Base-by-base conservation (phyloP, 2,888 invertebrate genomes). In the Thereva nobilitata region DNA sequence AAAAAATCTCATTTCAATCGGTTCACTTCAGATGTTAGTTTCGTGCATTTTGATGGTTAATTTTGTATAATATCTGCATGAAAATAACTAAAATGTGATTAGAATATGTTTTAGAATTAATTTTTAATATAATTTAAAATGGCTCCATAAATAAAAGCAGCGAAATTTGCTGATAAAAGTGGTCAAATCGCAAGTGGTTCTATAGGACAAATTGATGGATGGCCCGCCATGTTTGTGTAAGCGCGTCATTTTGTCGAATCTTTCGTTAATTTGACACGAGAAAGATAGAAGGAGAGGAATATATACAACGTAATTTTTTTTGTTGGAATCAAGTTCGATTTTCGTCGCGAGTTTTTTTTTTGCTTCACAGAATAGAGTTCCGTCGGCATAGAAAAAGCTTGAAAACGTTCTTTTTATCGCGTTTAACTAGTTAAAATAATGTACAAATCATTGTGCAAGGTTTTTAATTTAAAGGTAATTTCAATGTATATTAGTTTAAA, bases 391-490 rank as follows among this genome's bases (percentile, higher is more conserved):
- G 54, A 47, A 54, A 54, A 54, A 47, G 47, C 38, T 53, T 9
- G 41, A 23, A 45, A 45, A 44, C 54, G 54, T 64, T 45, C 4
- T 8, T 64, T 55, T 23, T 44, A 54, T 55, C n/a, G 12, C 42
- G 34, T 34, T 55, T 47, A 50, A 50, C 41, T 61, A 50, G 50
- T 50, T 50, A 61, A 50, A 64, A 69, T 64, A 52, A 69, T 67
- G 67, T 64, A 59, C 50, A 64, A 54, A 47, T 52, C 53, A 23
- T 64, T 59, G 69, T 57, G 64, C 59, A 67, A 64, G 61, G 6
- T 59, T 64, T 69, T 67, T 57, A 45, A 64, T 38, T 61, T 67
- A 61, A 69, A 69, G 69, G 69, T 69, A 69, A 69, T 45, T 12
- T 38, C n/a, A 44, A 45, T 38, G 1, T 10, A n/a, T 47, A 23